Evolutionary conservation across 2,888 invertebrate species (phyloP).

Genomic region (Hedya salicella): DNA sequence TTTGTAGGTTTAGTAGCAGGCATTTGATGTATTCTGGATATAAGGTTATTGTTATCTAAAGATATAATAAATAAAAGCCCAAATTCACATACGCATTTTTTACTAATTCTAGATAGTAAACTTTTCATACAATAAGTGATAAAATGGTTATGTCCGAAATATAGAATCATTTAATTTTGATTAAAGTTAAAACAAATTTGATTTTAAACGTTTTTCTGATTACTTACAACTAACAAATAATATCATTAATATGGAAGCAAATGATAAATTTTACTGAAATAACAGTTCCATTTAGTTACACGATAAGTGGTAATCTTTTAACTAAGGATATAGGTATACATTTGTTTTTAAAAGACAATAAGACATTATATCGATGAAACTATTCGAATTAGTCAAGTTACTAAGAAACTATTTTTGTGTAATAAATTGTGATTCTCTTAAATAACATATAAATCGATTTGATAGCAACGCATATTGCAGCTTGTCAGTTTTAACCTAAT

Average conservation of each 20-base stretch:
- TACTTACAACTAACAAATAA: slow-evolving; percentile 65
- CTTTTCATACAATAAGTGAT: slow-evolving; percentile 75
- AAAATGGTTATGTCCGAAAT: slow-evolving; percentile 75
- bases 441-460: slow-evolving; percentile 30
- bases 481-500: slow-evolving; percentile 29
- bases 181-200: slow-evolving; percentile 72
- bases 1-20: background rate
- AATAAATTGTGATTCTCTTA: slow-evolving; percentile 39
- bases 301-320: slow-evolving; percentile 7
- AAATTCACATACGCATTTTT: slow-evolving; percentile 53
- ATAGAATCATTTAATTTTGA: slow-evolving; percentile 79
- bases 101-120: slow-evolving; percentile 65
- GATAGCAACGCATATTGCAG: slow-evolving; percentile 28
- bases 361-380: slow-evolving; percentile 33
- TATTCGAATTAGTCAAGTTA: slow-evolving; percentile 31
- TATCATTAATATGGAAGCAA: slow-evolving; percentile 66
- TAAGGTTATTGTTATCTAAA: slow-evolving; percentile 12
- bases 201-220: slow-evolving; percentile 69
- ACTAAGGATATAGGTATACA: slow-evolving; percentile 28
- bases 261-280: slow-evolving; percentile 57
- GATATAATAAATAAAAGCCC: slow-evolving; percentile 18
- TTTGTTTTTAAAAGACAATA: slow-evolving; percentile 41
- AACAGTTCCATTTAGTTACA: slow-evolving; percentile 20
- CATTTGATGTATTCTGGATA: background rate
- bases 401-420: slow-evolving; percentile 36